Conservation (phyloP, 2,888 invertebrate species). For the Drosophila birchii region DNA sequence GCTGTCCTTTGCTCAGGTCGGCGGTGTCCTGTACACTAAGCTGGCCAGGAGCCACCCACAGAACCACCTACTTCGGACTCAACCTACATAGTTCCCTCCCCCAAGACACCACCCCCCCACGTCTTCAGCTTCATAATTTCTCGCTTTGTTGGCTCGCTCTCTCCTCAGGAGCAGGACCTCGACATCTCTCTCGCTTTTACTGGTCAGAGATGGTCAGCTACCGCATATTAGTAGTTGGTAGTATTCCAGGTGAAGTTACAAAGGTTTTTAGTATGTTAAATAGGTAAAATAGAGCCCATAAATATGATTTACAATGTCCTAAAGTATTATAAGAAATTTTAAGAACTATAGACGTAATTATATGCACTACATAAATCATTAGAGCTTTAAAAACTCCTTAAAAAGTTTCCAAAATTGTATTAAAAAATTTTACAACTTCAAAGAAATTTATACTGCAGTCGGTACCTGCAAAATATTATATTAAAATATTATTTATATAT, state of each 20-base stretch:
- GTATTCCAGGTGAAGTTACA: not conserved
- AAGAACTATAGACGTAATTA: too few species aligned
- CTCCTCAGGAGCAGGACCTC: not conserved
- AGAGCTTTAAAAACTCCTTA: too few species aligned
- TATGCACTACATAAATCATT: too few species aligned
- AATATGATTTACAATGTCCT: too few species aligned
- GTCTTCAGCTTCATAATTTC: conserved; percentile 75
- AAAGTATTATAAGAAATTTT: too few species aligned
- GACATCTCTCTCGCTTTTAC: conserved; percentile 9
- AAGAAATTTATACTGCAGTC: too few species aligned
- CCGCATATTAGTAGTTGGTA: not conserved
- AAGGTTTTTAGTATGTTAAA: not conserved
- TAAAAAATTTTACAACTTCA: too few species aligned
- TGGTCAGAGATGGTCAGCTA: conserved; percentile 6
- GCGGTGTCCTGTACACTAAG: conserved; percentile 45
- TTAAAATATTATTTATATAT: not conserved
- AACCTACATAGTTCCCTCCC: conserved; percentile 30
- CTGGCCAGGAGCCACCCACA: conserved; percentile 19
- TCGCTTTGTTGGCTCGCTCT: conserved; percentile 45
- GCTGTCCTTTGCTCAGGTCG: conserved; percentile 63
- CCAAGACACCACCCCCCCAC: conserved; percentile 23
- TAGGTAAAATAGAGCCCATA: too few species aligned
- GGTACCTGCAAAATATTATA: too few species aligned
- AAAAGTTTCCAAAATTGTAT: too few species aligned
- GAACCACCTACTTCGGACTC: conserved; percentile 1